phyloP scores from a whole-genome alignment of 2,888 invertebrate genomes.

The Scaptomyza tumidula region DNA sequence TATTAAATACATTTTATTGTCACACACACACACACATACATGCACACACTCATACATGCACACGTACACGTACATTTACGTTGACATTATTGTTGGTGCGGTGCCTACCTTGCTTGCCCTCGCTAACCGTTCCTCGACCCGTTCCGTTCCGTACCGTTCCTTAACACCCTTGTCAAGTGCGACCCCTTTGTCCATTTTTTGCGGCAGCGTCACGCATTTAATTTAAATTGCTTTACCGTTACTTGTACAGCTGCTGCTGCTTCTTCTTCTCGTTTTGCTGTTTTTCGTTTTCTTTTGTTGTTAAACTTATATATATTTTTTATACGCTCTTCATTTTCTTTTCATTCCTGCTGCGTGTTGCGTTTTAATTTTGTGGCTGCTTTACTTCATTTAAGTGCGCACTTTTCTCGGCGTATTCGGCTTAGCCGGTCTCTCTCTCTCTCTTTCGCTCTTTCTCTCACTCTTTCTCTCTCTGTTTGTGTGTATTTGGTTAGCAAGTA shows the following conservation, averaged over 20 bases:
- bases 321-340: constrained; percentile 1
- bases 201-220: constrained; percentile 60
- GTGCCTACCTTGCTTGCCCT: neutral
- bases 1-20: constrained; percentile 74
- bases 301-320: neutral
- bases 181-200: constrained; percentile 46
- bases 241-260: constrained; percentile 19
- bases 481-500: neutral
- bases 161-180: neutral
- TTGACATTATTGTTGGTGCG: constrained; percentile 47
- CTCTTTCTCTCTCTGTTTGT: constrained; percentile 5
- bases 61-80: constrained; percentile 40
- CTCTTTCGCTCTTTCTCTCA: too few species aligned
- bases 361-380: constrained; percentile 49
- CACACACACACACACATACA: constrained; percentile 44
- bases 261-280: constrained; percentile 10
- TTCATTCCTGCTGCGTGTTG: constrained; percentile 33
- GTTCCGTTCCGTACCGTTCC: neutral
- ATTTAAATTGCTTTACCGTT: constrained; percentile 69
- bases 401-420: constrained; percentile 21
- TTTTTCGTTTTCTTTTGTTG: constrained; percentile 18
- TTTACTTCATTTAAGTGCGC: constrained; percentile 29
- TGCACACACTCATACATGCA: constrained; percentile 29
- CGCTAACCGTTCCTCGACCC: neutral
- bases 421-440: constrained; percentile 25